These are phyloP conservation scores for Phengaris alcon DNA, from an alignment of 2,888 invertebrate genomes.

Conservation along the genomic window DNA sequence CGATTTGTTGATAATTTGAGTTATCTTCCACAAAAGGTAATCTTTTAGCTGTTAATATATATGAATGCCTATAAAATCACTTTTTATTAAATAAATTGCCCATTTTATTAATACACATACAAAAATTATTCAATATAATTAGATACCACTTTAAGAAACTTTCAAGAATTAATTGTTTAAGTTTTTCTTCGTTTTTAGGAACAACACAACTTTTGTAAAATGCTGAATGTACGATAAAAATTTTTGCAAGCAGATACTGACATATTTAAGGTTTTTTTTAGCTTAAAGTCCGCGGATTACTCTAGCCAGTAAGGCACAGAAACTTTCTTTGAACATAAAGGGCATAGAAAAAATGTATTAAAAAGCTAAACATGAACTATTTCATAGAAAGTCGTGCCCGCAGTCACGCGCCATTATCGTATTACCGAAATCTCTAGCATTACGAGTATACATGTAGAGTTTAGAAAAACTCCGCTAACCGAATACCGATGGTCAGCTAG, in stretches of 20 bases:
- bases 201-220: not conserved
- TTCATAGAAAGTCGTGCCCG: constrained; percentile 73
- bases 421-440: constrained; percentile 74
- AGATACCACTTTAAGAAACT: constrained; percentile 11
- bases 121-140: constrained; percentile 15
- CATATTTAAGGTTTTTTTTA: not conserved
- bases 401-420: constrained; percentile 73
- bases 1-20: constrained; percentile 24
- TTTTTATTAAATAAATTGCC: not conserved
- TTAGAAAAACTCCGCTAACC: constrained; percentile 62
- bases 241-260: not conserved
- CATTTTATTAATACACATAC: constrained; percentile 20
- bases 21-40: constrained; percentile 16
- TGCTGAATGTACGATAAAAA: not conserved
- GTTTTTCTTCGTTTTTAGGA: not conserved
- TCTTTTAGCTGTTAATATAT: constrained; percentile 18
- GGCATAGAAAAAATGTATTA: constrained; percentile 36
- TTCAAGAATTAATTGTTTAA: not conserved
- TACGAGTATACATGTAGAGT: constrained; percentile 71
- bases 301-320: not conserved
- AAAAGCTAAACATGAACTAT: constrained; percentile 50
- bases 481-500: constrained; percentile 65
- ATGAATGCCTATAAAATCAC: constrained; percentile 24
- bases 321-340: constrained; percentile 31
- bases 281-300: not conserved